These are phyloP conservation scores for Mus musculus DNA, from an alignment of 2,113 vertebrate species.

Conservation along the genomic window DNA sequence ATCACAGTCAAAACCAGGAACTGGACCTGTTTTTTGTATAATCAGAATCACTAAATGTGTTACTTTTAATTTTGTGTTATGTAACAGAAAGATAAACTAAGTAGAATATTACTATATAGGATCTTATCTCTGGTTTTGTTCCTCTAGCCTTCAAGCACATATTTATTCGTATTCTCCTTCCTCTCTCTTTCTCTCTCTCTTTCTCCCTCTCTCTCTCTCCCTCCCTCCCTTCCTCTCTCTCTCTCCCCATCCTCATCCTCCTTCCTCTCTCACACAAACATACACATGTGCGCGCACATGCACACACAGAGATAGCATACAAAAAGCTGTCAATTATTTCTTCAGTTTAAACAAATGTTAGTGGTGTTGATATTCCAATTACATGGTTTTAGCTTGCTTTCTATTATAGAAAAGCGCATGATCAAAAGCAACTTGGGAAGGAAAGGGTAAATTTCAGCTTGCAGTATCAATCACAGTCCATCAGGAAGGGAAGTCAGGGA, in stretches of 20 bases:
- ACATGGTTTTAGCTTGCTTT: not conserved
- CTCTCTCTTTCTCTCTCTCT: no score
- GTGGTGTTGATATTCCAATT: not conserved
- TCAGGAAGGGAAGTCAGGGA: not conserved
- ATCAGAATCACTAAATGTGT: not conserved
- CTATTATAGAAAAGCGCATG: not conserved
- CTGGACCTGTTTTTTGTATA: not conserved
- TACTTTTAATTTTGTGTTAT: constrained; percentile 24
- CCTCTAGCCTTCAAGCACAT: not conserved
- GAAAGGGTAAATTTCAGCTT: not conserved
- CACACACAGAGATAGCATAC: not conserved
- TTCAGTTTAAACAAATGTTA: not conserved
- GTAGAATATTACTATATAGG: not conserved
- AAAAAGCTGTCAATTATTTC: not conserved
- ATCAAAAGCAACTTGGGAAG: not conserved
- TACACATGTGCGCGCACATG: not conserved
- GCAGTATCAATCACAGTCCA: not conserved
- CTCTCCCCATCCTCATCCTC: no score
- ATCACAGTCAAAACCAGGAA: not conserved
- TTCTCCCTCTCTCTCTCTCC: not conserved
- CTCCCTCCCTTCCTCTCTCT: no score
- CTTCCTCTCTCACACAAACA: not conserved
- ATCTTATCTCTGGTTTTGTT: not conserved
- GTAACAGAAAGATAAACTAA: not conserved
- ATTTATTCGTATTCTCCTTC: not conserved